A percentile compares a stretch with the other conserved stretches of the same genome.
These are phyloP conservation scores for Phaetusa simplex DNA, from an alignment of 2,113 vertebrate species.

Conservation along the genomic window DNA sequence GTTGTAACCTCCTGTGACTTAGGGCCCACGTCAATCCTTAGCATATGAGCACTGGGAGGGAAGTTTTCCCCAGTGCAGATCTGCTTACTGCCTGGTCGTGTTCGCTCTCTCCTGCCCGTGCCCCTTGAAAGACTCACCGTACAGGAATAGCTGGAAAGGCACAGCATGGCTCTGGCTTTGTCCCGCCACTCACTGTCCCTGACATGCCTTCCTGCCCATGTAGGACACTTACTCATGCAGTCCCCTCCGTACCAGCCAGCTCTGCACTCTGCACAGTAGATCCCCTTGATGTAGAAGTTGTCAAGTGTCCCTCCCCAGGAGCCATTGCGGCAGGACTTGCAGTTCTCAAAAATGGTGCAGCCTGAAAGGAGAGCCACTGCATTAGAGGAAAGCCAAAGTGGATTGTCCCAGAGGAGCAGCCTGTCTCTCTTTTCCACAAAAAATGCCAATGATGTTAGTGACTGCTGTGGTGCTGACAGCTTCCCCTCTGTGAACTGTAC, in stretches of 20 bases:
- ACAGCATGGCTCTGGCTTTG: background rate
- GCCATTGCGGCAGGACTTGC: slow-evolving; percentile 93
- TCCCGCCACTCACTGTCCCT: background rate
- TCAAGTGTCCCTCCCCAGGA: slow-evolving; percentile 91
- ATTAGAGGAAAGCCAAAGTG: background rate
- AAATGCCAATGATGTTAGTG: background rate
- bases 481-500: accelerated
- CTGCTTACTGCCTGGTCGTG: background rate
- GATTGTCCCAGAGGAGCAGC: background rate
- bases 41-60: background rate
- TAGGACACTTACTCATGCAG: slow-evolving; percentile 90
- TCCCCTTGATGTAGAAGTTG: slow-evolving; percentile 91
- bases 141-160: background rate
- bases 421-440: background rate
- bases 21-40: background rate
- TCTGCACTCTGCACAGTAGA: slow-evolving; percentile 92
- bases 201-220: background rate
- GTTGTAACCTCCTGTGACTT: background rate
- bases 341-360: slow-evolving; percentile 97
- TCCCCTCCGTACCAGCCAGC: slow-evolving; percentile 96
- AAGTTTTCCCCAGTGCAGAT: background rate
- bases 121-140: background rate
- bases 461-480: background rate
- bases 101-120: background rate
- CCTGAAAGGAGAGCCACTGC: slow-evolving; percentile 61